Evolutionary conservation across 2,888 invertebrate species (phyloP), one percentile per base, ranked within the genome.

Genomic region (Morpho helenor): DNA sequence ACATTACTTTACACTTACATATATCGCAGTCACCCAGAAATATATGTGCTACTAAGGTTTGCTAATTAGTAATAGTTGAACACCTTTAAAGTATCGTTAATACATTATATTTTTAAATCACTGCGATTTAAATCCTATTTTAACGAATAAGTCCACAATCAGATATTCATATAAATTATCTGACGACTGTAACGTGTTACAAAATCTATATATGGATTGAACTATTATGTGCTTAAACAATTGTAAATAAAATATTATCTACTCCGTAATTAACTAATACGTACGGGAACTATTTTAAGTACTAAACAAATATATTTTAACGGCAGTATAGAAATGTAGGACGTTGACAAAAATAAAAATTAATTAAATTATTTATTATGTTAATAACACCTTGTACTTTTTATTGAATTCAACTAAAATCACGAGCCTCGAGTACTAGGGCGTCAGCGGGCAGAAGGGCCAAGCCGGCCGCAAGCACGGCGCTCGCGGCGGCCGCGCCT

Each of bases 321-420:
- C 54, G 62, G 65, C 59, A 66, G 65, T 64, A 60, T 61, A 10
- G 44, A 61, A 59, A 48, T 53, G 50, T 57, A 7, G 54, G 47
- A 53, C 31, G 53, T 54, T 60, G 50, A 59, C 23, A 62, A 61
- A 48, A 60, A 64, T 43, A 59, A 61, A 55, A 60, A 59, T 44
- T 53, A 16, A 53, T 43, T 43, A 52, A 54, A 31, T 48, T 53
- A 39, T 55, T 49, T 55, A 55, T 55, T 49, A 49, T 43, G 41
- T 57, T 48, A 45, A 71, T 76, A 83, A 82, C 79, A 82, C 76
- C 74, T 87, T 87, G 87, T 87, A 87, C 87, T 87, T 86, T 83
- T 76, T 82, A 79, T 73, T 74, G 76, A 80, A 84, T 81, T 84
- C 78, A 84, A 85, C 86, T 88, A 87, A 82, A 83, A 87, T 88